Base-by-base conservation (phyloP, 2,113 vertebrate species). In the Eretmochelys imbricata region DNA sequence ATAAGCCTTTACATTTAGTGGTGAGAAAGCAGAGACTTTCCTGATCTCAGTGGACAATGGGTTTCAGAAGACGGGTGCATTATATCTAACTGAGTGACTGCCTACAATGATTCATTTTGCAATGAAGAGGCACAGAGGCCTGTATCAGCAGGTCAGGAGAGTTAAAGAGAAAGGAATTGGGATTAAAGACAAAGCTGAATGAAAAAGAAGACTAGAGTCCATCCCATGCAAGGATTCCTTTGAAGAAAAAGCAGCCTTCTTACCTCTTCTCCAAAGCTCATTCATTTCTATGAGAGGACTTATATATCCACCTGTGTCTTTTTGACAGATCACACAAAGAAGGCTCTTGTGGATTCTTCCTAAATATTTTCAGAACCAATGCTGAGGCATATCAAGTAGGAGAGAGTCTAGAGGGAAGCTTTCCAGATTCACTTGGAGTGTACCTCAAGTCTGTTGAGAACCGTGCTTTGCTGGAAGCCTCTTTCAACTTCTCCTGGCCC, bases 31-130 rank as follows among this genome's bases (percentile, higher is more conserved):
- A 54, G 46, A 88, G 2, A 0, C 0, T 93, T 93, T 95, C 72
- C 75, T 85, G 53, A 62, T 2, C 55, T 35, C 35, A n/a, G 51
- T 65, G 6, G 49, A 86, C 80, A 25, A 75, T 31, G 84, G 75
- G 62, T 95, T 94, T 49, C 72, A 90, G 38, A 88, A 46, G 79
- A 72, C 31, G 80, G 81, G 10, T 57, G 22, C 1, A 0, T 80
- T 0, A 0, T 78, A 88, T 86, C 75, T 42, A 91, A 27, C 85
- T 13, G 31, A 82, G 49, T 91, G 49, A 84, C 84, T 55, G 35
- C 72, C 65, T 94, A 81, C 93, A 94, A 76, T 46, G 0, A 80
- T 82, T 85, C 38, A 84, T 91, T 94, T 90, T 78, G 27, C 89
- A 82, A 57, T 78, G 91, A 93, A 46, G 16, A 7, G 88, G 90